These are phyloP conservation scores for Limulus polyphemus DNA, from an alignment of 2,888 invertebrate species.

Conservation along the genomic window DNA sequence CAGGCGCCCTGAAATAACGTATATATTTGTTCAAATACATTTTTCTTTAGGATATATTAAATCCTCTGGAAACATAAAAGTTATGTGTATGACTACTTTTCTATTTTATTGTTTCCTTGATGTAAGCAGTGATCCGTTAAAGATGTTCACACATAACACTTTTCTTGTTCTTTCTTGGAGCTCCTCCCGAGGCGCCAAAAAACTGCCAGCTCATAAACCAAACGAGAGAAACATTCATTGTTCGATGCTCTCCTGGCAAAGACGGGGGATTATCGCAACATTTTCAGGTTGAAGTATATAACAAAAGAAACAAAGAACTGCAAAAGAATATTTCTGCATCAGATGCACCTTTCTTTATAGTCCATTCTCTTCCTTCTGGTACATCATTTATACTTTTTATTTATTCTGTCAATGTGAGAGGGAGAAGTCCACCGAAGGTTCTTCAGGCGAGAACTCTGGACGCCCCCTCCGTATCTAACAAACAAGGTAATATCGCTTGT, in stretches of 20 bases:
- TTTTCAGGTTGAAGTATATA: conserved; percentile 60
- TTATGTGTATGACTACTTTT: too few species aligned
- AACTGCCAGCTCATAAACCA: conserved; percentile 79
- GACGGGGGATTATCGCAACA: conserved; percentile 78
- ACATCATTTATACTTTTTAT: conserved; percentile 23
- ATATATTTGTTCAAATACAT: too few species aligned
- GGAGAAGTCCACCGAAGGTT: conserved; percentile 12
- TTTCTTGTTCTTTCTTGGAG: conserved; percentile 39
- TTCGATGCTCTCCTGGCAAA: conserved; percentile 75
- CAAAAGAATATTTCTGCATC: conserved; percentile 19
- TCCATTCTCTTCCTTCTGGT: conserved; percentile 22
- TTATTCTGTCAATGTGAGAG: conserved; percentile 28
- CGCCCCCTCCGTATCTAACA: too few species aligned
- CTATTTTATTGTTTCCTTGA: too few species aligned
- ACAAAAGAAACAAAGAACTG: conserved; percentile 19
- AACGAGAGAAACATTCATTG: conserved; percentile 65
- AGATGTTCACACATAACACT: too few species aligned
- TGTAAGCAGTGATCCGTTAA: too few species aligned
- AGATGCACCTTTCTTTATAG: conserved; percentile 18
- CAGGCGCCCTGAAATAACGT: too few species aligned
- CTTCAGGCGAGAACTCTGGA: too few species aligned
- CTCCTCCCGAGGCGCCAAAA: conserved; percentile 71
- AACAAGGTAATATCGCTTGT: too few species aligned
- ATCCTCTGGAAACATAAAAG: too few species aligned
- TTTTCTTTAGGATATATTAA: too few species aligned